These are phyloP conservation scores for Osmerus mordax DNA, from an alignment of 2,113 vertebrate species.

Conservation along the genomic window DNA sequence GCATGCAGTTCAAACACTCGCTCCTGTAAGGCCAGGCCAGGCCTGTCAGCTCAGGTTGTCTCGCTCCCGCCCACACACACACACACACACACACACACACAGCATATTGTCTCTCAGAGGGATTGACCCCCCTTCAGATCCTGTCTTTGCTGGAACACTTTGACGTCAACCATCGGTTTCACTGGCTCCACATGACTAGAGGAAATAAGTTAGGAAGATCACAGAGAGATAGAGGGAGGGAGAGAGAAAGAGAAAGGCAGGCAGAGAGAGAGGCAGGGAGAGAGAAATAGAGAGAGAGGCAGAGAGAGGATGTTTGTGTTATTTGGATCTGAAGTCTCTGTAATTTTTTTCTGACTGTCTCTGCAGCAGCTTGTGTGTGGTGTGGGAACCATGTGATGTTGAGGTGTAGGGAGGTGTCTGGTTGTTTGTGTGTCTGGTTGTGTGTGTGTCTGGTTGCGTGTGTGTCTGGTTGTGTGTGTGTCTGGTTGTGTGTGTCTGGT, in stretches of 20 bases:
- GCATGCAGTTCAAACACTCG: conserved; percentile 52
- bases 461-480: too few species aligned
- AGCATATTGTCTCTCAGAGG: neutral
- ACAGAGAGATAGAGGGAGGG: conserved; percentile 10
- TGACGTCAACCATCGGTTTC: conserved; percentile 12
- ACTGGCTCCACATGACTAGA: conserved; percentile 18
- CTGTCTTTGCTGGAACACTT: conserved; percentile 42
- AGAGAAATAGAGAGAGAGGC: too few species aligned
- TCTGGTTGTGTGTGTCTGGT: too few species aligned
- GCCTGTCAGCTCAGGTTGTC: conserved; percentile 54
- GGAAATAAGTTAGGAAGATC: neutral
- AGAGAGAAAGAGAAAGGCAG: neutral
- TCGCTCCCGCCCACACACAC: neutral
- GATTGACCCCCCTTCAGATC: conserved; percentile 59
- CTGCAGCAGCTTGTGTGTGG: too few species aligned
- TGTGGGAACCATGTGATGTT: too few species aligned
- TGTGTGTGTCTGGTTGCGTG: too few species aligned
- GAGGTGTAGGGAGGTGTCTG: too few species aligned
- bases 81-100: neutral
- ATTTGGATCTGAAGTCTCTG: too few species aligned
- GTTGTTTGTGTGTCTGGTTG: too few species aligned
- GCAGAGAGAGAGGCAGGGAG: too few species aligned
- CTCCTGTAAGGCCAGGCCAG: neutral
- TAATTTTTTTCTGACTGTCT: too few species aligned
- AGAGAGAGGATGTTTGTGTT: too few species aligned